Evolutionary conservation across 2,797 vertebrate genomes (phyloP), one percentile per base, ranked within the genome.

Genomic region (Spizella passerina): DNA sequence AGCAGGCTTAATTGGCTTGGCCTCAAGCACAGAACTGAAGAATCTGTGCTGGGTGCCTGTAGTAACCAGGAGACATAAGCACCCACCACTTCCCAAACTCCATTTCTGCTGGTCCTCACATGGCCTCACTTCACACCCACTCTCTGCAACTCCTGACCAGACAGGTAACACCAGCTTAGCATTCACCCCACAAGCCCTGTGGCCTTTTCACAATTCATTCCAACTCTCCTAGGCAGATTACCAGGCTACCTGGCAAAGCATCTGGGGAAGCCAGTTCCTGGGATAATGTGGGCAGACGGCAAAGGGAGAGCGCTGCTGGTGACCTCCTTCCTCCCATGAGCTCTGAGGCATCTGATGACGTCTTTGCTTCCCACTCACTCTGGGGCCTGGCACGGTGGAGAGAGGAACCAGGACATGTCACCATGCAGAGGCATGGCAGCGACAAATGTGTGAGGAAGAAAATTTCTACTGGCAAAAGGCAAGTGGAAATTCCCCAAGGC

Each of bases 371-470:
- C 7, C 2, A 0, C 5, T 60, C 55, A 87, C 8, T 21, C 12
- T 2, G 1, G 5, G 5, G 11, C 7, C 43, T 5, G 2, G 16
- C 0, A 0, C 4, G 34, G 18, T 5, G 14, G 5, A 23, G 29
- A 44, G 12, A 73, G 29, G 20, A 85, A 56, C 7, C 3, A 9
- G 18, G 18, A 49, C 17, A n/a, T 18, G 4, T 19, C 39, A 41
- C 8, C 14, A 22, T 8, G 4, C 16, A 36, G 32, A 59, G 26
- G 23, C 16, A 14, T 0, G 3, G 30, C 47, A 66, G 14, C 17
- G 76, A 23, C 1, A 8, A 26, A 50, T 2, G 1, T 4, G 1
- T 0, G 7, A 65, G 30, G 15, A 82, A 60, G 21, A 61, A 43
- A 9, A 2, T 71, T 81, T 55, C 49, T 21, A 4, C 18, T 15